phyloP scores from a whole-genome alignment of 1,140 invertebrate genomes.

The Neodiprion virginianus region DNA sequence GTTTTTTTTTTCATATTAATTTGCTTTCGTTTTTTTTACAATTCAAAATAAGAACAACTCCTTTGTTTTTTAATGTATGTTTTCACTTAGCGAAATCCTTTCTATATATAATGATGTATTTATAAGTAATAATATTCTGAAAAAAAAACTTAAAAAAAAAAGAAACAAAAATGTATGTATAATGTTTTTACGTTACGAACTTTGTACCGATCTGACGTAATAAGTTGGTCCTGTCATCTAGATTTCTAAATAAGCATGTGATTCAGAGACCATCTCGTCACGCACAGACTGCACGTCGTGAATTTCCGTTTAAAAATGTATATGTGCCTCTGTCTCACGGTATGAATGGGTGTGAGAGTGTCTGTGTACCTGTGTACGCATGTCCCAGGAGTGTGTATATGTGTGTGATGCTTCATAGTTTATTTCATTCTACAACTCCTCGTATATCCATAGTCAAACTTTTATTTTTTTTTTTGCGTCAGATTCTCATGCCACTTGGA shows the following conservation, averaged over 20 bases:
- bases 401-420: constrained; percentile 40
- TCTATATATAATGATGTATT: constrained; percentile 54
- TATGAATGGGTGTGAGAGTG: not conserved
- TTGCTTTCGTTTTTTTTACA: not conserved
- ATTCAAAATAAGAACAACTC: not conserved
- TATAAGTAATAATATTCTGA: constrained; percentile 59
- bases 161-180: constrained; percentile 37
- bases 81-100: constrained; percentile 28
- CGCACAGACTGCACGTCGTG: constrained; percentile 37
- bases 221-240: constrained; percentile 37
- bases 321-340: constrained; percentile 13
- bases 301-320: constrained; percentile 44
- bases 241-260: constrained; percentile 17
- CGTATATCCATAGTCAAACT: not conserved
- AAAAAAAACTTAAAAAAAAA: constrained; percentile 37
- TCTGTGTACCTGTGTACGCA: constrained; percentile 11
- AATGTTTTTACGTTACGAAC: constrained; percentile 52
- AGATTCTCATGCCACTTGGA: constrained; percentile 38
- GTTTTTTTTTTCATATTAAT: not conserved
- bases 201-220: constrained; percentile 41
- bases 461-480: constrained; percentile 4
- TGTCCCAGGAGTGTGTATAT: constrained; percentile 15
- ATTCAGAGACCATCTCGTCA: constrained; percentile 41
- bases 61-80: not conserved
- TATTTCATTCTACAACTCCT: constrained; percentile 9